These are phyloP conservation scores for Stenotaenia linearis DNA, from an alignment of 2,888 invertebrate genomes.

Conservation along the genomic window DNA sequence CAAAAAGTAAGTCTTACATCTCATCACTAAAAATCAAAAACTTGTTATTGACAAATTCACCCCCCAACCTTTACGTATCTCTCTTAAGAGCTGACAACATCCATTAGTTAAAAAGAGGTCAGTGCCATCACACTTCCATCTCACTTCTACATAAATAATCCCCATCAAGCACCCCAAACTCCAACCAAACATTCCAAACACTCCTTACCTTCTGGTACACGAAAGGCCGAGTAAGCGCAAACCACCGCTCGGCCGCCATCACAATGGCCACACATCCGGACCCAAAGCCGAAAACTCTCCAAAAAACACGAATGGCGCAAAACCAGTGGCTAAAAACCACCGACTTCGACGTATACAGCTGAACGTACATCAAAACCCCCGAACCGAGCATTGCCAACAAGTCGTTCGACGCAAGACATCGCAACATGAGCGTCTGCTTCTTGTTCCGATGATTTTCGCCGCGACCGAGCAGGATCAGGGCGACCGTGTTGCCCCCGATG, in stretches of 20 bases:
- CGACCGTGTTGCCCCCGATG: conserved; percentile 64
- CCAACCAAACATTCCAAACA: no score
- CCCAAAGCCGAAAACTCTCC: conserved; percentile 76
- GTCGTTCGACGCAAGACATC: conserved; percentile 72
- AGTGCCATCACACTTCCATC: not conserved
- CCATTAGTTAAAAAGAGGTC: not conserved
- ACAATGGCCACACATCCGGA: conserved; percentile 82
- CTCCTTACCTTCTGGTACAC: conserved; percentile 74
- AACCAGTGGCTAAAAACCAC: conserved; percentile 50
- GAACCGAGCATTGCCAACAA: conserved; percentile 72
- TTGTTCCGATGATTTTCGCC: conserved; percentile 68
- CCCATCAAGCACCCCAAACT: no score
- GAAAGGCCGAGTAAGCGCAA: conserved; percentile 79
- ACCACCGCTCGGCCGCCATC: conserved; percentile 81
- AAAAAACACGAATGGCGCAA: conserved; percentile 64
- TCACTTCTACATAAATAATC: no score
- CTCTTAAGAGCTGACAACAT: not conserved
- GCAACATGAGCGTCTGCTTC: conserved; percentile 69
- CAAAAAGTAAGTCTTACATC: no score
- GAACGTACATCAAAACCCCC: conserved; percentile 62
- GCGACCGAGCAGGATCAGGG: conserved; percentile 64
- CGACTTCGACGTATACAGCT: conserved; percentile 48
- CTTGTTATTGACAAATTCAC: no score
- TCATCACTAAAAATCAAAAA: no score
- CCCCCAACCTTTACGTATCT: no score